Conservation (phyloP, 2,888 invertebrate genomes). For the Frankliniella fusca region DNA sequence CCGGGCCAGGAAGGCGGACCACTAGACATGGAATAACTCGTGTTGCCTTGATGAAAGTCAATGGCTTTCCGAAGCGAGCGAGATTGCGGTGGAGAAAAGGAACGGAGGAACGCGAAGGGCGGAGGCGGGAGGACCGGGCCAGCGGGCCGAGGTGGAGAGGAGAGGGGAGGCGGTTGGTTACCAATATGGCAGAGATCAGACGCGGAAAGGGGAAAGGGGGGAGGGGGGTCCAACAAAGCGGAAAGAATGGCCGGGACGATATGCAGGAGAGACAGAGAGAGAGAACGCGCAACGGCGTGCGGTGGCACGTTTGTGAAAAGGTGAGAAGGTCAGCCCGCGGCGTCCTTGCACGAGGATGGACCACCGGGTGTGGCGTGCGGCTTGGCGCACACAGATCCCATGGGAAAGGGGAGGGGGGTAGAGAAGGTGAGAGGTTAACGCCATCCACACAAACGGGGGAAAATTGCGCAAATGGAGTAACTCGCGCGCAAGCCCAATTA, state of each 20-base stretch:
- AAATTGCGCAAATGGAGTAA: background rate
- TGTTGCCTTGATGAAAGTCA: slow-evolving; percentile 15
- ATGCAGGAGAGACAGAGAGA: too few species aligned
- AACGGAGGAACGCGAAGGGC: background rate
- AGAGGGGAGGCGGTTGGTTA: background rate
- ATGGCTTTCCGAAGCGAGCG: slow-evolving; percentile 1
- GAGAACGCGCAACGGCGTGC: too few species aligned
- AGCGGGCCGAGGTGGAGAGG: background rate
- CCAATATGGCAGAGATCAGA: too few species aligned
- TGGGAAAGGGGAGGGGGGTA: background rate
- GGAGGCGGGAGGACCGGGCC: background rate
- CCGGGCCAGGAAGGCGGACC: background rate
- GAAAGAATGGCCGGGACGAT: too few species aligned
- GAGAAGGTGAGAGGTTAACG: background rate
- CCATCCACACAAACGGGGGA: background rate
- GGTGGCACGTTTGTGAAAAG: too few species aligned
- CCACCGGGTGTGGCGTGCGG: background rate
- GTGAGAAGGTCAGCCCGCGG: too few species aligned
- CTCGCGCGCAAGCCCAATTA: background rate
- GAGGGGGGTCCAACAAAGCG: too few species aligned
- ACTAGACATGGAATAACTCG: slow-evolving; percentile 25
- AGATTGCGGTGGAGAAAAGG: background rate
- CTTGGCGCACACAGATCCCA: background rate
- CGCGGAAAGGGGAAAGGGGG: too few species aligned
- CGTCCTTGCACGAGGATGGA: background rate